Percentiles rank a stretch among this genome's conserved stretches.
Evolutionary conservation across 2,888 invertebrate genomes (phyloP).

Genomic region (Drosophila macrothrix): DNA sequence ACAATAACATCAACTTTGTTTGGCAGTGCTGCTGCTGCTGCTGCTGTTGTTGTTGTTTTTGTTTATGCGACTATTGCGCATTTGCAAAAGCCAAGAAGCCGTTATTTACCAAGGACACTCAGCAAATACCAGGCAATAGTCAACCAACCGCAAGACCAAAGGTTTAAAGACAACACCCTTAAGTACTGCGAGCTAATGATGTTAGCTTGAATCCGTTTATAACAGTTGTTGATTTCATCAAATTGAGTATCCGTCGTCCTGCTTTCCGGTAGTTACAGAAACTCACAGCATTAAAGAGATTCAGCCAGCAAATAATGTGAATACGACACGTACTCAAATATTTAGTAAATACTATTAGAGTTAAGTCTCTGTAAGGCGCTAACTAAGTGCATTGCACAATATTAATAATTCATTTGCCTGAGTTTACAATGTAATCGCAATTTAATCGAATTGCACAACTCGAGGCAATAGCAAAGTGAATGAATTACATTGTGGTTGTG

Average conservation of each 20-base stretch:
- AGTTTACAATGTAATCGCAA: constrained; percentile 26
- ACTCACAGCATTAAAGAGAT: background rate
- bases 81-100: constrained; percentile 17
- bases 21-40: constrained; percentile 1
- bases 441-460: constrained; percentile 24
- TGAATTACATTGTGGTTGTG: constrained; percentile 3
- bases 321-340: background rate
- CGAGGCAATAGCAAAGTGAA: constrained; percentile 4
- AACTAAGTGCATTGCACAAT: background rate
- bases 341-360: background rate
- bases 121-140: constrained; percentile 1
- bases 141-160: constrained; percentile 3
- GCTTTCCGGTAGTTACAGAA: background rate
- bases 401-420: constrained; percentile 1
- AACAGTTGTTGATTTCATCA: background rate
- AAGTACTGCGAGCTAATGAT: constrained; percentile 15
- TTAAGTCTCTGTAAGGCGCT: background rate
- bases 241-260: background rate
- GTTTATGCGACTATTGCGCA: constrained; percentile 22
- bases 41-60: background rate
- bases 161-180: constrained; percentile 7
- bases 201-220: constrained; percentile 6
- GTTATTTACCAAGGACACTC: constrained; percentile 6
- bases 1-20: constrained; percentile 19
- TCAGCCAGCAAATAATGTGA: background rate